Base-by-base conservation (phyloP, 2,888 invertebrate species). In the Gastracanthus pulcherrimus region DNA sequence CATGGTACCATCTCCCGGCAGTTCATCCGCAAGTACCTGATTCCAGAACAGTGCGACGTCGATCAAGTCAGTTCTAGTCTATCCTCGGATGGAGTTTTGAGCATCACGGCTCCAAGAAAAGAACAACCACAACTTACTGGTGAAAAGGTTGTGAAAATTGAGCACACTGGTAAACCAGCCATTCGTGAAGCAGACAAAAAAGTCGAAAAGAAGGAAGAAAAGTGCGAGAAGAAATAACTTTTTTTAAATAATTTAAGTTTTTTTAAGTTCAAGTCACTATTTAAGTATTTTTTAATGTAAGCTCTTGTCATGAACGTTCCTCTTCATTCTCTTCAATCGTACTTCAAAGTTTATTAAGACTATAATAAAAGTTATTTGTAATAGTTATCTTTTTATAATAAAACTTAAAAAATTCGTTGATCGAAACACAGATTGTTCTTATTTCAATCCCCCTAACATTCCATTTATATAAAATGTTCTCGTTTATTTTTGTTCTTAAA, bases 21-120 rank as follows among this genome's bases (percentile, higher is more conserved):
- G 89, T 97, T 97, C 90, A 94, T 93, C 2, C 94, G 97, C 83
- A 93, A 94, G 66, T 96, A 96, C 88, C 92, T 95, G 84, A 92
- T 96, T 58, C 96, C 96, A 0, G 92, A 94, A 86, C 92, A 92
- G 70, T 92, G 92, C 78, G 95, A 97, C 77, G 94, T 96, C n/a
- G 94, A 95, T 7, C 94, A 94, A 84, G 94, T 97, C 0, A 93
- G 94, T 71, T 97, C 97, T 78, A 95, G 95, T 0, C 92, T 97
- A 29, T 97, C 97, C 0, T 96, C 96, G 0, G 97, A 97, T 89
- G 97, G 97, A 9, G 95, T 97, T 31, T 92, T 96, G 75, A 96
- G 95, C 3, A 94, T 97, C 60, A 94, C 94, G 0, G 96, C 96
- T 0, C 96, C 96, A 0, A 95, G 95, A 87, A 94, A 94, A 82